Conservation (phyloP, 2,113 vertebrate species). For the Myotis lucifugus region DNA sequence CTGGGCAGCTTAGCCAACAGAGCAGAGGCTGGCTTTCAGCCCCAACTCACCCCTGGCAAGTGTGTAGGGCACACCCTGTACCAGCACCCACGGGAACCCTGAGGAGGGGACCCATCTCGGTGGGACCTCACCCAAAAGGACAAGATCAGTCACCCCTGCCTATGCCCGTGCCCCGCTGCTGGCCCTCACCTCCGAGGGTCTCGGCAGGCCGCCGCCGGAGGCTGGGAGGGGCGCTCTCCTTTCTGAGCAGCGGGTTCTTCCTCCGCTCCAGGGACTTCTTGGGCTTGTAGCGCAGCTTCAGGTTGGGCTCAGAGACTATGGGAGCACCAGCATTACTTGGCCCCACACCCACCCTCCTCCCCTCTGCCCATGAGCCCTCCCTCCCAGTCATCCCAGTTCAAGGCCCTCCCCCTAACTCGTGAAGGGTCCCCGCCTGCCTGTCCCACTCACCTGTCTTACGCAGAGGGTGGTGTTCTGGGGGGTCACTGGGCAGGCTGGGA, state of each 20-base stretch:
- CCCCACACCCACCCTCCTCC: neutral
- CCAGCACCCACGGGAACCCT: fast-evolving
- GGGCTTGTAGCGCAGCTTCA: slow-evolving; percentile 93
- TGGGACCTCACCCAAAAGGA: neutral
- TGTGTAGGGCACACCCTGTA: neutral
- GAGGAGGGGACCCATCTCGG: neutral
- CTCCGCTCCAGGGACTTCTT: slow-evolving; percentile 93
- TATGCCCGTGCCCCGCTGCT: fast-evolving
- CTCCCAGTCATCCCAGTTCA: neutral
- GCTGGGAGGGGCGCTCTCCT: slow-evolving; percentile 92
- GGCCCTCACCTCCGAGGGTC: slow-evolving; percentile 85
- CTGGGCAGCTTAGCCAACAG: neutral
- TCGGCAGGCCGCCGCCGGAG: slow-evolving; percentile 89
- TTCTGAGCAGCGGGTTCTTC: slow-evolving; percentile 93
- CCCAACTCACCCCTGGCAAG: neutral
- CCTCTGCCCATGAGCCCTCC: neutral
- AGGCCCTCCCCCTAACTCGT: neutral
- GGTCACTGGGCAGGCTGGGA: slow-evolving; percentile 83
- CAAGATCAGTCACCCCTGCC: neutral
- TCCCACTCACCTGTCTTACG: slow-evolving; percentile 90
- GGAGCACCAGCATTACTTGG: neutral
- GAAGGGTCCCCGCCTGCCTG: fast-evolving
- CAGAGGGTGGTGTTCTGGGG: slow-evolving; percentile 89
- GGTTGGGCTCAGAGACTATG: slow-evolving; percentile 94
- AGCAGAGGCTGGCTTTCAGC: neutral